Base-by-base conservation (phyloP, 2,888 invertebrate species). In the Orthosia gothica region DNA sequence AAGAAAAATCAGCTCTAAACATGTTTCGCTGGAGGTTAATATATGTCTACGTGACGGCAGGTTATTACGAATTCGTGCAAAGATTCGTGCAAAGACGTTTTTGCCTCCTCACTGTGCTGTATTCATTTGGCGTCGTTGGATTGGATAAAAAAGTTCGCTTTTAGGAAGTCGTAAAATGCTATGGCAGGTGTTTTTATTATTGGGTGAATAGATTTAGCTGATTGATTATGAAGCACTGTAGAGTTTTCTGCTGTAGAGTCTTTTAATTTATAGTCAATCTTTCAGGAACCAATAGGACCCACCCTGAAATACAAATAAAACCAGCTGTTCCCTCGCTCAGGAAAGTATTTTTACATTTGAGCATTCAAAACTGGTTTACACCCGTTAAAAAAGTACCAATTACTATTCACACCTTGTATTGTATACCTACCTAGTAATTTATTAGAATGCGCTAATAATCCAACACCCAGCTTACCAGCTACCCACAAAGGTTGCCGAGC, bases 11-110 rank as follows among this genome's bases (percentile, higher is more conserved):
- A 78, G 73, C 73, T 79, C 68, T 73, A 73, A 78, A 78, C 78
- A 83, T 86, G 68, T 85, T 81, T 70, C 71, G 72, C 71, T 71
- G 67, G 67, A 70, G 70, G 78, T 79, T 82, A 78, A 83, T 82
- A 81, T 77, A 81, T 70, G 66, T 63, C 70, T 87, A 87, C 87
- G 87, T 87, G 87, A 70, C 79, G 49, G 45, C 73, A 74, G 79
- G 63, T 84, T 87, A 83, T 80, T 79, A 81, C 81, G 70, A 72
- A 73, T 65, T 81, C 81, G 81, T 84, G 84, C 80, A 79, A 74
- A 80, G 70, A 82, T 26, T n/a, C n/a, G n/a, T n/a, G 26, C 59
- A 59, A n/a, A 59, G 76, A 79, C 72, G 68, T 76, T 80, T 70
- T 77, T 65, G 54, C 74, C 62, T 63, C 58, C 67, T 49, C 62